Conservation (phyloP, 2,888 invertebrate species). For the Ochlodes sylvanus region DNA sequence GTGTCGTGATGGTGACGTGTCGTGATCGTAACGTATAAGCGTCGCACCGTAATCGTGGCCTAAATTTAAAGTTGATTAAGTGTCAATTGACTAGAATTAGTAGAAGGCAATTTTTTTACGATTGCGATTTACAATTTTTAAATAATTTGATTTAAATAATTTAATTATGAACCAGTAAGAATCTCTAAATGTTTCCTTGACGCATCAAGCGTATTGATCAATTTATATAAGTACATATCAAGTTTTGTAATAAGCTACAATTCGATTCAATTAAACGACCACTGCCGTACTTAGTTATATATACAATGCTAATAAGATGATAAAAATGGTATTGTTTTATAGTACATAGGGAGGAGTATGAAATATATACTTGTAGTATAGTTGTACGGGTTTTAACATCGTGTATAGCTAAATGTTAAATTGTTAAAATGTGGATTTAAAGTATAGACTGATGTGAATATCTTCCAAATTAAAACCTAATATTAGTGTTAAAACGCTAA, state of each 20-base stretch:
- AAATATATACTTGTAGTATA: too few relatives aligned
- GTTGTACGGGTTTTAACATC: background rate
- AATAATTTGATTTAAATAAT: background rate
- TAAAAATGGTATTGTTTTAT: background rate
- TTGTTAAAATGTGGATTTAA: too few relatives aligned
- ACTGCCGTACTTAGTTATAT: background rate
- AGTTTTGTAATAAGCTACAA: conserved; percentile 13
- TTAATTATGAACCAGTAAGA: background rate
- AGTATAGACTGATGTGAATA: conserved; percentile 3
- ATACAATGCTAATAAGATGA: background rate
- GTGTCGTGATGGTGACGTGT: background rate
- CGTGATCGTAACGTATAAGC: background rate
- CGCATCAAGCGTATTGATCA: conserved; percentile 1
- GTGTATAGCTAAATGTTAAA: background rate
- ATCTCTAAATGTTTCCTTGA: conserved; percentile 10
- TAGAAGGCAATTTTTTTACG: background rate
- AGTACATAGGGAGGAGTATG: background rate
- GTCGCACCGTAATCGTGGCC: too few relatives aligned
- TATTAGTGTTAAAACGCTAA: background rate
- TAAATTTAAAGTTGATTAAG: too few relatives aligned
- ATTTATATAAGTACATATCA: conserved; percentile 20
- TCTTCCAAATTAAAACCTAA: conserved; percentile 1
- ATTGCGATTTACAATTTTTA: background rate
- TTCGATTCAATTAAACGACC: background rate
- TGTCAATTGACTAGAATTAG: background rate